phyloP scores from a whole-genome alignment of 1,140 invertebrate species.

The Drosophila santomea region DNA sequence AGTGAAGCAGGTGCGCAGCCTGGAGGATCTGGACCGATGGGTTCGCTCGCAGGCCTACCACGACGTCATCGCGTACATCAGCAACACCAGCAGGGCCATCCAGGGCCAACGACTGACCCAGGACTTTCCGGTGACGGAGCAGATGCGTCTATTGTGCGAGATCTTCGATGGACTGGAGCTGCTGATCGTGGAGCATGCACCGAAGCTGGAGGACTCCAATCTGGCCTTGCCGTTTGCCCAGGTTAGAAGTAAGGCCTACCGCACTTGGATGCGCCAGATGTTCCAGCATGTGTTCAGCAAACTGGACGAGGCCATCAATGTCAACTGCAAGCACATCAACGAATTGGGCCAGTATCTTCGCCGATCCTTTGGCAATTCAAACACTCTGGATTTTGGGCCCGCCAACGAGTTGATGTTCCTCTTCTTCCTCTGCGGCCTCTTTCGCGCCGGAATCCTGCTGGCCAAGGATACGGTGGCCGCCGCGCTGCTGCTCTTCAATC shows the following conservation, averaged over 20 bases:
- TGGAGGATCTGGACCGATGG: slow-evolving; percentile 41
- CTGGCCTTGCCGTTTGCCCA: background rate
- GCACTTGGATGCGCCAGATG: slow-evolving; percentile 37
- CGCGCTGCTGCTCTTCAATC: slow-evolving; percentile 44
- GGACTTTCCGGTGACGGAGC: slow-evolving; percentile 5
- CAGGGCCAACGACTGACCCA: slow-evolving; percentile 21
- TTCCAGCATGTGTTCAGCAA: slow-evolving; percentile 30
- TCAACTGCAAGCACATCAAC: slow-evolving; percentile 46
- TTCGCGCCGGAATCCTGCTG: slow-evolving; percentile 34
- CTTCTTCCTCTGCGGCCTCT: slow-evolving; percentile 57
- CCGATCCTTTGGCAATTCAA: slow-evolving; percentile 42
- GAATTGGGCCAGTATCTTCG: slow-evolving; percentile 61
- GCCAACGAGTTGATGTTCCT: slow-evolving; percentile 64
- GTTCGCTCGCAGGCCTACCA: slow-evolving; percentile 50
- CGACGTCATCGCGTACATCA: slow-evolving; percentile 55
- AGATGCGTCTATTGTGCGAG: slow-evolving; percentile 34
- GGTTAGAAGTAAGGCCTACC: slow-evolving; percentile 18
- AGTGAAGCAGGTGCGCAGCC: slow-evolving; percentile 18
- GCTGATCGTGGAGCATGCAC: slow-evolving; percentile 17
- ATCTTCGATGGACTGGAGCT: slow-evolving; percentile 51
- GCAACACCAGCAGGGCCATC: slow-evolving; percentile 54
- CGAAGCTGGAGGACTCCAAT: background rate
- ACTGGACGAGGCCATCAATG: slow-evolving; percentile 25
- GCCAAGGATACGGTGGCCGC: slow-evolving; percentile 51
- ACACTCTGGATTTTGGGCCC: slow-evolving; percentile 24